phyloP scores from a whole-genome alignment of 2,113 vertebrate species.

The Balaeniceps rex region DNA sequence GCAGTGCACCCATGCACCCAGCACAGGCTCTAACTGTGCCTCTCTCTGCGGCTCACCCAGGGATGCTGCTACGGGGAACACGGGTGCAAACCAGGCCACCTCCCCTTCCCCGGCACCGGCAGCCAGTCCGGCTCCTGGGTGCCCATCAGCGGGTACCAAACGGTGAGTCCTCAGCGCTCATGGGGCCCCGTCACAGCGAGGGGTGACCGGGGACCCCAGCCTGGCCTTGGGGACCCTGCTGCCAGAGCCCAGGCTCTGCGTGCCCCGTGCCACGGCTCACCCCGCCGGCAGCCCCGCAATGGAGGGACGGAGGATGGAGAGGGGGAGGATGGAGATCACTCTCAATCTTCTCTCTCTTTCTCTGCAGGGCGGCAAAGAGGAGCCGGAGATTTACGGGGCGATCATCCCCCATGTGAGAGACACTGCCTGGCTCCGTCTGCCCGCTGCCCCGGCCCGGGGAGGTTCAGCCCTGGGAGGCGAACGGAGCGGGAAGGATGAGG shows the following conservation, averaged over 20 bases:
- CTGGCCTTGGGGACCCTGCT: not conserved
- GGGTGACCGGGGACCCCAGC: not conserved
- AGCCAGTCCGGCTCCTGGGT: not conserved
- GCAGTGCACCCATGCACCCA: not conserved
- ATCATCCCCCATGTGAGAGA: constrained; percentile 45
- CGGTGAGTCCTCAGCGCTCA: not conserved
- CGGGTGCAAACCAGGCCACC: not conserved
- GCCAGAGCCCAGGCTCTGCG: not conserved
- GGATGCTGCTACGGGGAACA: constrained; percentile 32
- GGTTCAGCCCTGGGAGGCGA: not conserved
- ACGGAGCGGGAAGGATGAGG: not conserved
- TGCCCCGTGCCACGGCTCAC: not conserved
- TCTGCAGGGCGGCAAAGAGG: constrained; percentile 37
- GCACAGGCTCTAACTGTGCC: not conserved
- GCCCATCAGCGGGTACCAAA: not conserved
- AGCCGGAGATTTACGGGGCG: not conserved
- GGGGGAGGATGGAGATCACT: not conserved
- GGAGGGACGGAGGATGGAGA: not conserved
- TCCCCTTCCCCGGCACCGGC: not conserved
- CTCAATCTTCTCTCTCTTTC: not conserved
- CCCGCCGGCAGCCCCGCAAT: not conserved
- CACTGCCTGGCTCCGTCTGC: fast-evolving
- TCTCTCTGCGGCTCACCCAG: not conserved
- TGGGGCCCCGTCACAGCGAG: fast-evolving
- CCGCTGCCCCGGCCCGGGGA: fast-evolving